These are phyloP conservation scores for Progne subis DNA, from an alignment of 2,113 vertebrate species.

Conservation along the genomic window DNA sequence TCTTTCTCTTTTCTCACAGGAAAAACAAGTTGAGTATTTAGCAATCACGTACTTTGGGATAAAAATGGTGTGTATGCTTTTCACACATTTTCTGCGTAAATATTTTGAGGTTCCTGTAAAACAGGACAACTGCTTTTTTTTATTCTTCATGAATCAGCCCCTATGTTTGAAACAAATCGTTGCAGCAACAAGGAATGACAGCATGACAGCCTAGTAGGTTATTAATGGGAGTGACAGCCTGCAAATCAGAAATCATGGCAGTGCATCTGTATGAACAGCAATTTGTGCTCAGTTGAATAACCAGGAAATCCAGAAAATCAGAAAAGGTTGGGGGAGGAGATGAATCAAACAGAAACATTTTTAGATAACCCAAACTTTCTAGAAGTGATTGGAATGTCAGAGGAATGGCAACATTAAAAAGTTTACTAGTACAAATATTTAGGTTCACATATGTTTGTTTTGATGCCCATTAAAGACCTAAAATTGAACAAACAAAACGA, in stretches of 20 bases:
- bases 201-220: constrained; percentile 72
- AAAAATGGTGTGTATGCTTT: constrained; percentile 26
- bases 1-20: constrained; percentile 1
- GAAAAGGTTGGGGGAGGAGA: constrained; percentile 38
- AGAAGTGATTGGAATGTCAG: constrained; percentile 32
- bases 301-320: constrained; percentile 69
- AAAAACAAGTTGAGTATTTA: background rate
- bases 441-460: background rate
- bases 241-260: constrained; percentile 78
- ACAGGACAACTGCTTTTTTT: constrained; percentile 56
- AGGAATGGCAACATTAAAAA: background rate
- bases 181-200: constrained; percentile 76
- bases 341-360: constrained; percentile 65
- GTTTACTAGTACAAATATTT: background rate
- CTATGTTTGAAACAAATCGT: constrained; percentile 73
- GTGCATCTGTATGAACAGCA: constrained; percentile 67
- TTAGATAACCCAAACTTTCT: constrained; percentile 41
- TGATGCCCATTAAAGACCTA: background rate
- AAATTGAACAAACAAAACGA: constrained; percentile 2
- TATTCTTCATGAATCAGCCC: constrained; percentile 73
- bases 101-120: constrained; percentile 63
- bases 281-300: constrained; percentile 73
- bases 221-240: constrained; percentile 78
- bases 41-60: constrained; percentile 40
- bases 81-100: constrained; percentile 52